Evolutionary conservation across 2,797 vertebrate genomes (phyloP), one percentile per base, ranked within the genome.

Genomic region (Parotocinclus haroldoi): DNA sequence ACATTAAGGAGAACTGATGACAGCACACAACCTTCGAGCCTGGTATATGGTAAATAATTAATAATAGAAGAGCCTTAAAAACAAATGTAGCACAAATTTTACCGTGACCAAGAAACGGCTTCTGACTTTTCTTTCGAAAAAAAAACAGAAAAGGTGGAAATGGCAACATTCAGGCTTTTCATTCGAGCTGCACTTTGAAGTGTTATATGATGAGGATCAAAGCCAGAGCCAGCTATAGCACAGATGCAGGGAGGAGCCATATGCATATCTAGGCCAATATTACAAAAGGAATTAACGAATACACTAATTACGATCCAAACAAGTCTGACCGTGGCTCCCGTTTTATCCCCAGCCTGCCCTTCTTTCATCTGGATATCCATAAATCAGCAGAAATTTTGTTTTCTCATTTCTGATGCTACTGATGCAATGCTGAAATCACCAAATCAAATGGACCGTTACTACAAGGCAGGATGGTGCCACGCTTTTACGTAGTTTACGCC

Each of bases 141-240:
- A 5, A 27, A 5, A 27, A 27, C 27, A 27, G 27, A 27, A 27
- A 27, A 72, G 63, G 56, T 60, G 55, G 12, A 53, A 68, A 72
- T 60, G 27, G 45, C 39, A 27, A 76, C 59, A 60, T n/a, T 46
- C 68, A 49, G 74, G 50, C 5, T 69, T 70, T 74, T 71, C 68
- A 66, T 76, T 63, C 68, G 56, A 72, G 54, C 54, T 52, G 46
- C 62, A 50, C 78, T 80, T 80, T 80, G 74, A 80, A 76, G 72
- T 78, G 45, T 59, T 73, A 64, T 68, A 73, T 63, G 58, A 74
- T 68, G 49, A 46, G 75, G 78, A 80, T 80, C 78, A 80, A 80
- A 77, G 76, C 64, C 44, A 19, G 51, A 65, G 71, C 63, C 73
- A 62, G 68, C 65, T 54, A 62, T 69, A 63, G 63, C 61, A 66